Evolutionary conservation across 2,113 vertebrate species (phyloP), one percentile per base, ranked within the genome.

Genomic region (Elanus axillaris): DNA sequence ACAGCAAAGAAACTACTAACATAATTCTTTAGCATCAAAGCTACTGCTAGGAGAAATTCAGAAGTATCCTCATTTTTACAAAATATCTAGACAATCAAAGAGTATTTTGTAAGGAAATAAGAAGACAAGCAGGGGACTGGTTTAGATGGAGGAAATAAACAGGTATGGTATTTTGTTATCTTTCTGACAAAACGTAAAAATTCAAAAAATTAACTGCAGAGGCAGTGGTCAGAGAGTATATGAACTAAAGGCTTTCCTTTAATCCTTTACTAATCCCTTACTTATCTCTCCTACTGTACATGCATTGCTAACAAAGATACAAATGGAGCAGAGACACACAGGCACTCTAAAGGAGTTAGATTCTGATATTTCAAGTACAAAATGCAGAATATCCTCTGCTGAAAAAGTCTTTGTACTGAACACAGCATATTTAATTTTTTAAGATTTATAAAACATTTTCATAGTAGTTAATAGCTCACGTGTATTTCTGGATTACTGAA

Each of bases 221-320:
- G 76, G 53, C 74, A 75, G 26, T 34, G 21, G 76, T 94, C 77
- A 75, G 66, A 80, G 26, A 7, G 3, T 58, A 38, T 84, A 40
- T 95, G 93, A 96, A 80, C 64, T 50, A 78, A 68, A 79, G 74
- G 56, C 69, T 94, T 91, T 84, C 56, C 64, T 96, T 67, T 94
- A 63, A 87, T 95, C 83, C 75, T 56, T 95, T 91, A 47, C 64
- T 97, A 95, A 95, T 96, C 96, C 80, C 92, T 94, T 83, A 88
- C n/a, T 77, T 96, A 96, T 97, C 62, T 97, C 32, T 81, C 67
- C 64, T 93, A 95, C 84, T 94, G 73, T 94, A 69, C 63, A 27
- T 43, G 67, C 43, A 74, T 90, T 90, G 83, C 82, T 74, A 96
- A 93, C 66, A 79, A 95, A 96, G 96, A 96, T 43, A 90, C 27